phyloP scores from a whole-genome alignment of 2,888 invertebrate genomes.

The Netelia fuscicornis region DNA sequence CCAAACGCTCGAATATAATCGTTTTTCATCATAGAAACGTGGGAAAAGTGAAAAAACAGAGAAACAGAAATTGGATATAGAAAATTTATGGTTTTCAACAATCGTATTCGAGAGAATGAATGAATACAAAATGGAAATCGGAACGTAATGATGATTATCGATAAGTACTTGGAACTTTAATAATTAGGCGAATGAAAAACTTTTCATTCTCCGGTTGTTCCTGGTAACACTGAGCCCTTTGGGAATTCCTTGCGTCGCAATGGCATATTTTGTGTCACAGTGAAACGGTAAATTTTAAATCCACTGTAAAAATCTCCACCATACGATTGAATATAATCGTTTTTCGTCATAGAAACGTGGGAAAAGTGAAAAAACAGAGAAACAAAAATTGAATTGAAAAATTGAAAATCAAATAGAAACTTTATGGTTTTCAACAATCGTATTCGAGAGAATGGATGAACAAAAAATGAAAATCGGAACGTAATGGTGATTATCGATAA shows the following conservation, averaged over 20 bases:
- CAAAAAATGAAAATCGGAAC: constrained; percentile 13
- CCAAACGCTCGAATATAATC: constrained; percentile 22
- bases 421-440: neutral
- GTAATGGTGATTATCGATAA: constrained; percentile 31
- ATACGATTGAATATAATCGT: constrained; percentile 22
- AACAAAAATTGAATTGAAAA: neutral
- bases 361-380: neutral
- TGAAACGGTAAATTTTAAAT: constrained; percentile 55
- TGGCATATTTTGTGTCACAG: constrained; percentile 42
- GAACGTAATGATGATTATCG: constrained; percentile 23
- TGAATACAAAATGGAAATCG: constrained; percentile 15
- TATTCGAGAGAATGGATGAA: neutral
- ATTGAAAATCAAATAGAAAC: too few relatives aligned
- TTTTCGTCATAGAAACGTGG: neutral
- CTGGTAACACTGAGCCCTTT: neutral
- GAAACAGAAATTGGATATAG: neutral
- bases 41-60: neutral
- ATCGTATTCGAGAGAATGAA: neutral
- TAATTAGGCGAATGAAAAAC: constrained; percentile 54
- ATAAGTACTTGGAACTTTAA: constrained; percentile 34
- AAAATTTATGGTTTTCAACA: neutral
- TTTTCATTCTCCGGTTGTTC: constrained; percentile 36
- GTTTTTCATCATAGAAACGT: neutral
- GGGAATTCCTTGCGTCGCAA: constrained; percentile 36
- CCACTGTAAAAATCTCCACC: constrained; percentile 14